phyloP scores from a whole-genome alignment of 2,888 invertebrate genomes.

The Dasypolia templi region DNA sequence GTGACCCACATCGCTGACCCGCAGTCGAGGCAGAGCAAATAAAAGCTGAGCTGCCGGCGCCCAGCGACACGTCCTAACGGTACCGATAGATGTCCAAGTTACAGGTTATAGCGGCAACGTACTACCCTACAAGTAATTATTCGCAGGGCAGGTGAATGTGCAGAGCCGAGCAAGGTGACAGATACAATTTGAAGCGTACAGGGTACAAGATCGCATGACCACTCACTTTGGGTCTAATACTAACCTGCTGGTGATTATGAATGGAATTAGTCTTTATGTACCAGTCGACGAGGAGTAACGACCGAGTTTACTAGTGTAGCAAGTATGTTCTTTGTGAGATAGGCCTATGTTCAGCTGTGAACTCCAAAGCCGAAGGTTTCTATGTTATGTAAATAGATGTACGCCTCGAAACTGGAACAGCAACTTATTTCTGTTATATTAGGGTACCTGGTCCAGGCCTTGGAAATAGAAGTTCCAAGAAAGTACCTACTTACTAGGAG shows the following conservation, averaged over 20 bases:
- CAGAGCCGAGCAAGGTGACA: background rate
- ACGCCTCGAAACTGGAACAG: too few relatives aligned
- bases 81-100: conserved; percentile 46
- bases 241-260: background rate
- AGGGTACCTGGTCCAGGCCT: background rate
- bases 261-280: background rate
- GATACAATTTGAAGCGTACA: background rate
- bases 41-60: conserved; percentile 67
- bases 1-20: conserved; percentile 69
- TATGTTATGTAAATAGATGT: background rate
- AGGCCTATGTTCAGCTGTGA: background rate
- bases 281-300: background rate
- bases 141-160: background rate
- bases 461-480: background rate
- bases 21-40: conserved; percentile 68
- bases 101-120: background rate
- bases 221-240: too few relatives aligned
- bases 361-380: background rate
- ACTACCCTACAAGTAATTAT: background rate
- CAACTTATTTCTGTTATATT: background rate
- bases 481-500: background rate
- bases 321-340: background rate
- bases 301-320: background rate
- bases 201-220: too few relatives aligned
- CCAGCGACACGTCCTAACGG: conserved; percentile 75